Evolutionary conservation across 2,113 vertebrate genomes (phyloP).

Genomic region (Rhabdomys dilectus): DNA sequence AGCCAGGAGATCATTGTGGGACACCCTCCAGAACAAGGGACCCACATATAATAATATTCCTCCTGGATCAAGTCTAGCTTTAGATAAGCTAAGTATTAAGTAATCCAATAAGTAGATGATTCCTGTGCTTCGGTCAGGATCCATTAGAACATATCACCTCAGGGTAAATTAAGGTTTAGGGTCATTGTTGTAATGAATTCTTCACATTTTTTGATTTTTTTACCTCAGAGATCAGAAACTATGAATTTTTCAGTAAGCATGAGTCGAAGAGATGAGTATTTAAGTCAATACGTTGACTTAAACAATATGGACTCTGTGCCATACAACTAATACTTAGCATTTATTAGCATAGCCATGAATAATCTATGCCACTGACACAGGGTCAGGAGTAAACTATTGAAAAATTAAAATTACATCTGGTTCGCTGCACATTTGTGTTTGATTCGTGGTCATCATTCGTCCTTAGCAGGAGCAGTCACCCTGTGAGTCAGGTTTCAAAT

Average conservation of each 20-base stretch:
- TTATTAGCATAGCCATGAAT: constrained; percentile 31
- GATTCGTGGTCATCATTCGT: not conserved
- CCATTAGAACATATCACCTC: not conserved
- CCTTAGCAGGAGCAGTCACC: not conserved
- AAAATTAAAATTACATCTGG: constrained; percentile 46
- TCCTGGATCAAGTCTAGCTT: not conserved
- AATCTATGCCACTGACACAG: not conserved
- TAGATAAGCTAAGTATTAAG: not conserved
- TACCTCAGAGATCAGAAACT: not conserved
- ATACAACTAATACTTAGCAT: not conserved
- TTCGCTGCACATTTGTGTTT: not conserved
- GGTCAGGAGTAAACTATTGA: constrained; percentile 6
- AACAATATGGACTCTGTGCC: not conserved
- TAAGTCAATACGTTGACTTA: constrained; percentile 8
- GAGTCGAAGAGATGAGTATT: not conserved
- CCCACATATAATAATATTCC: not conserved
- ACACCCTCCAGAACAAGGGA: no score
- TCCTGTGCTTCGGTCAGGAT: not conserved
- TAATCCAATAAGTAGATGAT: not conserved
- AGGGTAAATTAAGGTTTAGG: not conserved
- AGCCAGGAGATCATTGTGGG: no score
- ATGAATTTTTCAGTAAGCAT: not conserved
- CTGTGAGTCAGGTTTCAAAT: not conserved
- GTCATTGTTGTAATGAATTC: not conserved
- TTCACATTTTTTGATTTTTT: not conserved